A percentile compares a stretch with the other conserved stretches of the same genome.
Evolutionary conservation across 2,888 invertebrate genomes (phyloP).

Genomic region (Ganaspis brasiliensis): DNA sequence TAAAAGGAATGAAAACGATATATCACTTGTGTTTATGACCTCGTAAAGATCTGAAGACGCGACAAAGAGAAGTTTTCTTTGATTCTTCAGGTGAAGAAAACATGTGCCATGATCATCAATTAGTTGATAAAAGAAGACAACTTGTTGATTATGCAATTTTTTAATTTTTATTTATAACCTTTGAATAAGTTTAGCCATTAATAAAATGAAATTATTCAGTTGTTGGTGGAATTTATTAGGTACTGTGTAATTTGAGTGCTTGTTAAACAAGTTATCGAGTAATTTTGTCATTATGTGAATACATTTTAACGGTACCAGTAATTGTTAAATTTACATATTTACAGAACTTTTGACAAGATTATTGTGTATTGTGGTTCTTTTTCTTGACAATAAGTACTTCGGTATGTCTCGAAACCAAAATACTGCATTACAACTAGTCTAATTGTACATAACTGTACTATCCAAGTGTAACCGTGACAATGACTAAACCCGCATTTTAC

Average conservation of each 20-base stretch:
- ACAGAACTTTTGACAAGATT: background rate
- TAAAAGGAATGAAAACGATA: conserved; percentile 20
- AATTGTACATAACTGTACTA: conserved; percentile 41
- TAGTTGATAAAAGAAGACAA: conserved; percentile 2
- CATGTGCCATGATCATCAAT: background rate
- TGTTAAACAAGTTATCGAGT: no score
- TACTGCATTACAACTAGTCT: conserved; percentile 8
- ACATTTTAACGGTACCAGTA: no score
- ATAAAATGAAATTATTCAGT: no score
- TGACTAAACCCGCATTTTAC: conserved; percentile 35
- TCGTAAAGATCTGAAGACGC: conserved; percentile 15
- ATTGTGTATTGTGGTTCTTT: background rate
- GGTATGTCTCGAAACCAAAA: conserved; percentile 23
- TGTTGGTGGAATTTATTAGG: no score
- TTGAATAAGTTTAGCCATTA: background rate
- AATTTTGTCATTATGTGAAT: no score
- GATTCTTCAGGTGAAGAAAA: conserved; percentile 22
- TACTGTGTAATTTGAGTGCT: no score
- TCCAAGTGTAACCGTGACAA: conserved; percentile 41
- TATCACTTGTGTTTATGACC: conserved; percentile 25
- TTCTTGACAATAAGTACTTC: conserved; percentile 25
- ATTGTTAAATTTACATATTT: no score
- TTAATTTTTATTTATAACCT: background rate
- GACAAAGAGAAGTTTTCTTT: conserved; percentile 10
- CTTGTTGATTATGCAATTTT: background rate